Evolutionary conservation across 2,888 invertebrate species (phyloP).

Genomic region (Brenthis hecate): DNA sequence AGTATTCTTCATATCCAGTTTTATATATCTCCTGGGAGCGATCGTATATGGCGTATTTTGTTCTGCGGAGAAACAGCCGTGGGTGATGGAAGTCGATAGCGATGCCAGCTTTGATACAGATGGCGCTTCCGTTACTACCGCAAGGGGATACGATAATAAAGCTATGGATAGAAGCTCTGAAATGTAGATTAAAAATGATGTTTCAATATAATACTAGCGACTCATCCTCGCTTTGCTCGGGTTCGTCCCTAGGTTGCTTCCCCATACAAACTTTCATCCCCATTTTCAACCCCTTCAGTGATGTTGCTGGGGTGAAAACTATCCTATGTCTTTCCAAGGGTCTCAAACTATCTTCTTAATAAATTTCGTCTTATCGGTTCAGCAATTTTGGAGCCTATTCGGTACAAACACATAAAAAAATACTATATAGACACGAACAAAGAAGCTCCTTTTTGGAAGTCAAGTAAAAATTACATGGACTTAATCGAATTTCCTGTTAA

Average conservation of each 20-base stretch:
- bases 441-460: not conserved
- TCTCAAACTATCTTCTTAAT: too few species aligned
- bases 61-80: conserved; percentile 91
- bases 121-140: conserved; percentile 67
- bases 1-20: conserved; percentile 93
- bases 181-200: conserved; percentile 24
- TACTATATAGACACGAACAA: not conserved
- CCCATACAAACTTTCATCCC: too few species aligned
- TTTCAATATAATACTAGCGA: not conserved
- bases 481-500: too few species aligned
- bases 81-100: conserved; percentile 84
- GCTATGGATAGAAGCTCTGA: conserved; percentile 63
- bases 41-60: conserved; percentile 89
- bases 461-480: too few species aligned
- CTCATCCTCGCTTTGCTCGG: too few species aligned
- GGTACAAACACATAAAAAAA: too few species aligned
- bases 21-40: conserved; percentile 92
- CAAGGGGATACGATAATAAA: conserved; percentile 67
- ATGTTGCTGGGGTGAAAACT: too few species aligned
- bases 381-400: too few species aligned
- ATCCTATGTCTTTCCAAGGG: too few species aligned
- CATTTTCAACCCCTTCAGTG: too few species aligned
- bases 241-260: too few species aligned
- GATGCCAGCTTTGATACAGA: conserved; percentile 74
- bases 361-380: too few species aligned